A percentile compares a stretch with the other conserved stretches of the same genome.
phyloP scores from a whole-genome alignment of 2,888 invertebrate species.

The Drosophila hamatofila region DNA sequence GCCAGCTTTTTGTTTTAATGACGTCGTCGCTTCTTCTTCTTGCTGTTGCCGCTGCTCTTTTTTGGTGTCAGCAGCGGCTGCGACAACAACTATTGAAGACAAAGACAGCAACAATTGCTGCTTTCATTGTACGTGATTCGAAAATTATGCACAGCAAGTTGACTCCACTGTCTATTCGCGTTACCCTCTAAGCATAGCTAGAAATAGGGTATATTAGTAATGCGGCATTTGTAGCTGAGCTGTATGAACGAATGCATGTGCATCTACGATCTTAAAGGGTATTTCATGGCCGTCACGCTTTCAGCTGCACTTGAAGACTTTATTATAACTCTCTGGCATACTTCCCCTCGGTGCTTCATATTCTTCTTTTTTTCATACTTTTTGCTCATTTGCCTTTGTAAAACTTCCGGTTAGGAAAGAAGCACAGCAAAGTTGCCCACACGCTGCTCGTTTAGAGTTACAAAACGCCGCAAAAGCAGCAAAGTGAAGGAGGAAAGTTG shows the following conservation, averaged over 20 bases:
- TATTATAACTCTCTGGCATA: slow-evolving; percentile 56
- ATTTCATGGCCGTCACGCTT: neutral
- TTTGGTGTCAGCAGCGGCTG: slow-evolving; percentile 61
- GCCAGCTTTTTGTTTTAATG: slow-evolving; percentile 64
- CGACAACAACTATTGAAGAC: slow-evolving; percentile 3
- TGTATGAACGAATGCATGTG: neutral
- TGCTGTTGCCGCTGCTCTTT: slow-evolving; percentile 25
- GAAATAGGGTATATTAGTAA: neutral
- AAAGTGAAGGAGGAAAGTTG: slow-evolving; percentile 4
- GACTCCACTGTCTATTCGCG: slow-evolving; percentile 42
- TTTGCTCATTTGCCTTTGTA: slow-evolving; percentile 78
- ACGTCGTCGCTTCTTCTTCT: slow-evolving; percentile 41
- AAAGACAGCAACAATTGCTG: slow-evolving; percentile 49
- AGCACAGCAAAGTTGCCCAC: slow-evolving; percentile 65
- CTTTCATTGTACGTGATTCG: slow-evolving; percentile 79
- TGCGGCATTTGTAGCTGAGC: neutral
- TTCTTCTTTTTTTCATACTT: slow-evolving; percentile 55
- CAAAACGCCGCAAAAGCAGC: slow-evolving; percentile 45
- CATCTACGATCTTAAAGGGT: slow-evolving; percentile 18
- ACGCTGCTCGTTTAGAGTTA: slow-evolving; percentile 73
- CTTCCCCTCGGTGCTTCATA: slow-evolving; percentile 32
- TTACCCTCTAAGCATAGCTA: slow-evolving; percentile 12
- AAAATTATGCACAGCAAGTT: slow-evolving; percentile 72
- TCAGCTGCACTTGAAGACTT: slow-evolving; percentile 37
- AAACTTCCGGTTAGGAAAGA: slow-evolving; percentile 75